A percentile compares a stretch with the other conserved stretches of the same genome.
Conservation (phyloP, 2,888 invertebrate genomes). For the Dione vanillae region DNA sequence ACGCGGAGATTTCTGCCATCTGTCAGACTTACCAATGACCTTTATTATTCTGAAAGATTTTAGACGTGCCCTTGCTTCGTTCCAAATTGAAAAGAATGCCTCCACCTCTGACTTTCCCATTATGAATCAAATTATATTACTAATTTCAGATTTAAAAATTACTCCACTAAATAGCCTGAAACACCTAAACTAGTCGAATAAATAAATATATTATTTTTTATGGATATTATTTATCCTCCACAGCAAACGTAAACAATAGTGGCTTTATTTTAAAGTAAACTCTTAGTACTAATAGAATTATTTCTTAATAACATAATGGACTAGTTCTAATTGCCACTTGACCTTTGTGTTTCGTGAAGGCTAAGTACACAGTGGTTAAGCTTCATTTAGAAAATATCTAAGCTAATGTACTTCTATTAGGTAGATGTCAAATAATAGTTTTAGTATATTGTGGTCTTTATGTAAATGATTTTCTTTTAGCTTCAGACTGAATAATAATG, state of each 20-base stretch:
- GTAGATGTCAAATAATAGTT: neutral
- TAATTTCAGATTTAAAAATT: neutral
- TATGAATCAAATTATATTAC: neutral
- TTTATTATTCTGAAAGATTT: slow-evolving; percentile 34
- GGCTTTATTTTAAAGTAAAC: slow-evolving; percentile 24
- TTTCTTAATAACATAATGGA: slow-evolving; percentile 6
- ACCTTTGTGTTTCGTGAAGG: slow-evolving; percentile 24
- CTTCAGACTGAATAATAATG: too few species aligned
- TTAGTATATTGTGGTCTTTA: neutral
- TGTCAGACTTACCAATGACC: slow-evolving; percentile 55
- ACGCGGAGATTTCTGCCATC: slow-evolving; percentile 62
- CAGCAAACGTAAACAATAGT: neutral
- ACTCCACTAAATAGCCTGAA: neutral
- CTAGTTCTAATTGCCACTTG: slow-evolving; percentile 23
- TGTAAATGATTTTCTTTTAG: too few species aligned
- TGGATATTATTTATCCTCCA: neutral
- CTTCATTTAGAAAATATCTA: slow-evolving; percentile 11
- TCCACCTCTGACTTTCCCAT: neutral
- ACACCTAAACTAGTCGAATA: neutral
- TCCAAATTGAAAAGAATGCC: neutral
- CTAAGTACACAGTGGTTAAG: slow-evolving; percentile 10
- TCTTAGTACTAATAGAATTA: slow-evolving; percentile 19
- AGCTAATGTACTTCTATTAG: neutral
- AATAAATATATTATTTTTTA: neutral
- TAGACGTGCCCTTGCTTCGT: slow-evolving; percentile 23